phyloP scores from a whole-genome alignment of 2,797 vertebrate species.

The Myotis myotis region DNA sequence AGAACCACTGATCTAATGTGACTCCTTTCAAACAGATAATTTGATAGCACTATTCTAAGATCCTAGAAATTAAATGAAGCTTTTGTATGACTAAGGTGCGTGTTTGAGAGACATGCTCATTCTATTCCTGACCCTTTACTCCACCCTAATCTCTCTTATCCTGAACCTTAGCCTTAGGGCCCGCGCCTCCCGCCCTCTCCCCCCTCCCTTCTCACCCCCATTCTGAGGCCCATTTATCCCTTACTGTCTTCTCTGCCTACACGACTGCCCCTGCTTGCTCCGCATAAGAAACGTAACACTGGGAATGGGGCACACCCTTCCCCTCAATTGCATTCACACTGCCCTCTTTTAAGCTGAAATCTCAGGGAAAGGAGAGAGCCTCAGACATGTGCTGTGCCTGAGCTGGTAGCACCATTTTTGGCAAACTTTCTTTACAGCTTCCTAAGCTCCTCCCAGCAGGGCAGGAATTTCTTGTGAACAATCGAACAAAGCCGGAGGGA shows the following conservation, averaged over 20 bases:
- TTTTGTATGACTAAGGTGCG: not conserved
- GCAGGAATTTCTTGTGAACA: constrained; percentile 78
- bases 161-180: not conserved
- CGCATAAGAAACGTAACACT: not conserved
- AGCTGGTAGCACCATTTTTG: constrained; percentile 39
- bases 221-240: not conserved
- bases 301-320: not conserved
- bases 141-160: not conserved
- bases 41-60: not conserved
- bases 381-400: not conserved
- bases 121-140: not conserved
- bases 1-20: not conserved
- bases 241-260: not conserved
- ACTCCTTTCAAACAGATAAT: constrained; percentile 15
- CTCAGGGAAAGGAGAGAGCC: not conserved
- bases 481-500: constrained; percentile 78
- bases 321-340: not conserved
- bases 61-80: not conserved
- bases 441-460: constrained; percentile 42
- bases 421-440: constrained; percentile 46
- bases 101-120: not conserved
- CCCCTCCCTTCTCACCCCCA: too few species aligned
- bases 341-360: not conserved
- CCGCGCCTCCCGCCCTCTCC: not conserved
- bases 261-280: not conserved